Base-by-base conservation (phyloP, 2,113 vertebrate genomes). In the Alaudala cheleensis region DNA sequence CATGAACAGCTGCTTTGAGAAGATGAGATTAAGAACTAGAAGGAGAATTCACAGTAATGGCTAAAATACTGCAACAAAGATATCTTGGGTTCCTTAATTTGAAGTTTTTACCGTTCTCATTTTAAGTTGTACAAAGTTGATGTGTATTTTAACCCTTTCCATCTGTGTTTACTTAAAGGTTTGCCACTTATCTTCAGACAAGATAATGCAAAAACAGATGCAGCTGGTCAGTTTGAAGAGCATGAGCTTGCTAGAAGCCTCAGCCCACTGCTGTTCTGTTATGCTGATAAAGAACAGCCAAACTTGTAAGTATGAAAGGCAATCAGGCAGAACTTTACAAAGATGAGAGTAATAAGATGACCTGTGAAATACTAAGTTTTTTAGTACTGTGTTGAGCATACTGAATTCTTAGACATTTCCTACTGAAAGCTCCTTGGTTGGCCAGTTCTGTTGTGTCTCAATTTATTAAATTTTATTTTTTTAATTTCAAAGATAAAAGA, bases 151-250 rank as follows among this genome's bases (percentile, higher is more conserved):
- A 42, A 76, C 31, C 47, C 28, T 28, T 8, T n/a, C 71, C 47
- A 64, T 94, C 53, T 88, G 23, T 83, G 11, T 78, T 94, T 62
- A 7, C 53, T 81, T 96, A 29, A 96, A 99, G 99, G 99, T 56
- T 97, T 99, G 39, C 99, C 99, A 7, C 95, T 99, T 90, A 99
- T 99, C 95, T 99, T 99, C 97, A 98, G 99, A 72, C 99, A 99
- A 96, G 99, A 99, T 96, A 99, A 99, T 49, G 97, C 98, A 5
- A 99, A 98, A 97, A 97, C 97, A 3, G 99, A 99, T 65, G 99
- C 99, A 4, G 99, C 99, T 1, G 99, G 99, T 18, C 99, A 99
- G 97, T 99, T 99, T 97, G 99, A 99, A 86, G 99, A 99, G 87
- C 99, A 99, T 0, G 99, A 99, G 93, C 95, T 99, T 88, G 99